Conservation (phyloP, 1,140 invertebrate species). For the Camponotus floridanus region DNA sequence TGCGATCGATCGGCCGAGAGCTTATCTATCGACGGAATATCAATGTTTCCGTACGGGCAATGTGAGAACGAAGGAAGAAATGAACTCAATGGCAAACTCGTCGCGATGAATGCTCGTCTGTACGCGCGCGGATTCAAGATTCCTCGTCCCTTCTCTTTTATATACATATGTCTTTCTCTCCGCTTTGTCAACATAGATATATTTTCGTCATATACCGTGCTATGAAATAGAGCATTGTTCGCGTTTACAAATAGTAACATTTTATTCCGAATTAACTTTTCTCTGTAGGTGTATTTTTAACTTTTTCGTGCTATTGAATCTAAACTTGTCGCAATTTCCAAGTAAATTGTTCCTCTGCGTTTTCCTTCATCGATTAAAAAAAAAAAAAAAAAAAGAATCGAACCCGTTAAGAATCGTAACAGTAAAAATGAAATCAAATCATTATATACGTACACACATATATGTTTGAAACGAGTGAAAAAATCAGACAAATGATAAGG, state of each 20-base stretch:
- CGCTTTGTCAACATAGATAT: conserved; percentile 44
- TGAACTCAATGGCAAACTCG: conserved; percentile 54
- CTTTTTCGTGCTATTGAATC: neutral
- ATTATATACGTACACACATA: too few species aligned
- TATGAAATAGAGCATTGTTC: conserved; percentile 54
- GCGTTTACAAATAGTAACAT: conserved; percentile 17
- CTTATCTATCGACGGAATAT: conserved; percentile 84
- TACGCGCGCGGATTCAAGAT: conserved; percentile 63
- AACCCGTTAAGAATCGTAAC: neutral
- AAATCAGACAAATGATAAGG: neutral
- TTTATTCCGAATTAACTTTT: neutral
- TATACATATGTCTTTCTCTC: neutral
- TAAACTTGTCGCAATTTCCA: neutral
- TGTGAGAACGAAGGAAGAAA: conserved; percentile 51
- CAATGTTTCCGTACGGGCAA: conserved; percentile 60
- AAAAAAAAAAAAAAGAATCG: neutral
- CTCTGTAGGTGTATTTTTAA: neutral
- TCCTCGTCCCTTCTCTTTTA: conserved; percentile 25
- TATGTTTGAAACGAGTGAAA: neutral
- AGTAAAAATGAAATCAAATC: neutral
- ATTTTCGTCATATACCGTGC: conserved; percentile 45
- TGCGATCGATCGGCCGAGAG: conserved; percentile 78
- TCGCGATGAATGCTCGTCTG: conserved; percentile 77
- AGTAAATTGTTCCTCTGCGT: neutral
- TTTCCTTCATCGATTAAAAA: neutral